Evolutionary conservation across 2,113 vertebrate genomes (phyloP).

Genomic region (Sphyrna mokarran): DNA sequence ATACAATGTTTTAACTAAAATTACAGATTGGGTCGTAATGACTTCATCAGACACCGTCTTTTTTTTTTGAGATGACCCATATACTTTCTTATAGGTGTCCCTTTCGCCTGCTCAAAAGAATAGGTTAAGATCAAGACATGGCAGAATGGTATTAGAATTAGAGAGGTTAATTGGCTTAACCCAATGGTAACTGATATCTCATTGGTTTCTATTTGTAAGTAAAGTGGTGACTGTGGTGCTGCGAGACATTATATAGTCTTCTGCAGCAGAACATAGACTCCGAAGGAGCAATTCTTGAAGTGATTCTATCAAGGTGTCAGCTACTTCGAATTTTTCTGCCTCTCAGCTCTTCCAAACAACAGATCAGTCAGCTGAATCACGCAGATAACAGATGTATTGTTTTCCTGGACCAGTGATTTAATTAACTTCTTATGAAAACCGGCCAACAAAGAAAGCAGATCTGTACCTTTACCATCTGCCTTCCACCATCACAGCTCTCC

Average conservation of each 20-base stretch:
- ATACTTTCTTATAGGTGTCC: neutral
- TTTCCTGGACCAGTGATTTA: neutral
- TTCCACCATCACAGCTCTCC: too few relatives aligned
- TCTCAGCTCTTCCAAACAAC: neutral
- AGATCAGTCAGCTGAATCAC: neutral
- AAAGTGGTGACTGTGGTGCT: neutral
- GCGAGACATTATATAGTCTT: neutral
- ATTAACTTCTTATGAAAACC: neutral
- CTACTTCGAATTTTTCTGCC: neutral
- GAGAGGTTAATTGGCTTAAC: neutral
- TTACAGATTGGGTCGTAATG: neutral
- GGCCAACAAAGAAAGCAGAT: neutral
- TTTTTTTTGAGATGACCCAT: neutral
- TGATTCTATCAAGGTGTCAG: neutral
- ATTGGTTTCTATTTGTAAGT: neutral
- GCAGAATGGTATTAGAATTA: neutral
- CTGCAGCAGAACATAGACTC: neutral
- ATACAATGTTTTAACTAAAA: neutral
- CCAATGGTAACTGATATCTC: neutral
- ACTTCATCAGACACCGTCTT: too few relatives aligned
- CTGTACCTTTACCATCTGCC: neutral
- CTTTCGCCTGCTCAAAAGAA: neutral
- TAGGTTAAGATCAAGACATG: neutral
- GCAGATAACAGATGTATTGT: neutral
- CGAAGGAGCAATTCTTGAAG: neutral